Base-by-base conservation (phyloP, 2,113 vertebrate species). In the Psettodes erumei region DNA sequence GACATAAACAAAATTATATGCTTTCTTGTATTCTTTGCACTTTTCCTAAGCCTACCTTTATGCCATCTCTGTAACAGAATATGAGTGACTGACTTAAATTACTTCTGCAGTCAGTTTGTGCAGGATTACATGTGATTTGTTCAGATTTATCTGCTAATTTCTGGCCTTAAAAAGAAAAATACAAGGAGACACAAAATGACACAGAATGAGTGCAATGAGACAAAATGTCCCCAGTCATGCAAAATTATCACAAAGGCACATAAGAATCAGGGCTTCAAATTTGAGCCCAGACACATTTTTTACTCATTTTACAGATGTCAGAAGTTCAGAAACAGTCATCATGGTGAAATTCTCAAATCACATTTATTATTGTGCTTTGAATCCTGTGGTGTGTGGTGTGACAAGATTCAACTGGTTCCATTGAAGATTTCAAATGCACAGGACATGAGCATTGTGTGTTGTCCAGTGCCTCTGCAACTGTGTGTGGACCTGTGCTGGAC, bases 341-440 rank as follows among this genome's bases (percentile, higher is more conserved):
- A 28, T 1, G 8, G 25, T 38, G 6, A 28, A 40, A 27, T 40
- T 19, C 15, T 43, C 18, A 7, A 43, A 16, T 43, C 8, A 18
- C 19, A 18, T 18, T 38, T 38, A 38, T 9, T 38, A 15, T 28
- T 25, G 15, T 27, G 59, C 15, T 42, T 35, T 43, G 33, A 32
- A 62, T 53, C 2, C 16, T 23, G 35, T 71, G 3, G 32, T 25
- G 12, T 25, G 27, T 27, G 27, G 3, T 18, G 28, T 19, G 15
- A 59, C 67, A 4, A 35, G 40, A 18, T 45, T 61, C 12, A 30
- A 63, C n/a, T 25, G 35, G 45, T 61, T 77, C n/a, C 16, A 11
- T 11, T 30, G 8, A 4, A n/a, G 35, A 35, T 53, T 33, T 33
- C 16, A 59, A 54, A 38, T 45, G 18, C 48, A 19, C 33, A 53